A percentile compares a stretch with the other conserved stretches of the same genome.
These are phyloP conservation scores for Cossypha heuglini DNA, from an alignment of 2,797 vertebrate genomes.

Conservation along the genomic window DNA sequence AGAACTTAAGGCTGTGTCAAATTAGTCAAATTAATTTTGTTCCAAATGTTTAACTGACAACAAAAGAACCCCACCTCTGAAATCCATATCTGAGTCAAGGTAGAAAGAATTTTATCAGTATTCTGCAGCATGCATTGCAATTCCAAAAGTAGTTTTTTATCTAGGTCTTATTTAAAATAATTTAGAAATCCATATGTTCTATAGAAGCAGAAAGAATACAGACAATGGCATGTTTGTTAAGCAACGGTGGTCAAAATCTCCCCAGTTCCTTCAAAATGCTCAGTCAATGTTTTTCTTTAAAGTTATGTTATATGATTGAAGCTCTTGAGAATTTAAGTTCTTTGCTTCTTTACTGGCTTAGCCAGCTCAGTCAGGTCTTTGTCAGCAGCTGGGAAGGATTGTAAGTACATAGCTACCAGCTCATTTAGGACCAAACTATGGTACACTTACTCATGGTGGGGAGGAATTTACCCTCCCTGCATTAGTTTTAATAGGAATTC, in stretches of 20 bases:
- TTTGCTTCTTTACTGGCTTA: not conserved
- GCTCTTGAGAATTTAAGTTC: conserved; percentile 20
- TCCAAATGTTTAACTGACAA: not conserved
- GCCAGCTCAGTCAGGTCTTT: conserved; percentile 17
- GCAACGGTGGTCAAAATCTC: not conserved
- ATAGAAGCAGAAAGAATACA: not conserved
- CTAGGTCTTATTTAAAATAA: not conserved
- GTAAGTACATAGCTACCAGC: not conserved
- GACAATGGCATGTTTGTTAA: not conserved
- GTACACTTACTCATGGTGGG: not conserved
- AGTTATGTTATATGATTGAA: conserved; percentile 17
- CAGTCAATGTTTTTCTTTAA: not conserved
- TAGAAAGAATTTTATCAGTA: not conserved
- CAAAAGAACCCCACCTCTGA: not conserved
- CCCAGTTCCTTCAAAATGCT: not conserved
- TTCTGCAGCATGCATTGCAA: not conserved
- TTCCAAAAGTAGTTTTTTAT: not conserved
- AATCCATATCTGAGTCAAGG: not conserved
- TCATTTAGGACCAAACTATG: not conserved
- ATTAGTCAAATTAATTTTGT: not conserved
- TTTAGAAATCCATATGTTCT: not conserved
- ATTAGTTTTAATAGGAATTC: not conserved
- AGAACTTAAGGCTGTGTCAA: not conserved
- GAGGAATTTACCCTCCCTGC: not conserved
- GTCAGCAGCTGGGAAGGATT: conserved; percentile 2